Evolutionary conservation across 2,797 vertebrate species (phyloP).

Genomic region (Eidolon dupreanum): DNA sequence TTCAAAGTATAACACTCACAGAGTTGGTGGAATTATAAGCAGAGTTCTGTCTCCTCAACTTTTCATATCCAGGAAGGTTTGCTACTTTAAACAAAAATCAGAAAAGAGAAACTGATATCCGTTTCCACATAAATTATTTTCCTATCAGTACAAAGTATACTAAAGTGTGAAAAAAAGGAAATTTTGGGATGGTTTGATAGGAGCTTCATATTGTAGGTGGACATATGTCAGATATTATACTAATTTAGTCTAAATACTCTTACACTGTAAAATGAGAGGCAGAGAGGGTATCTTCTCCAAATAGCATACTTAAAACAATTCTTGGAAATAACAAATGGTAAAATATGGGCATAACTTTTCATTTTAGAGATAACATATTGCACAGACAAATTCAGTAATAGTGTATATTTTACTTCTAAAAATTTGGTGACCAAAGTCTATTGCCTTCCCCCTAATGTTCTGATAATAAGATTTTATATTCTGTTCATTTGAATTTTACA

Average conservation of each 20-base stretch:
- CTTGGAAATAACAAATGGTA: not conserved
- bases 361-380: not conserved
- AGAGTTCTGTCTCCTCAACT: not conserved
- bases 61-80: not conserved
- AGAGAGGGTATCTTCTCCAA: not conserved
- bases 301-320: not conserved
- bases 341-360: not conserved
- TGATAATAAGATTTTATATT: not conserved
- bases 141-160: not conserved
- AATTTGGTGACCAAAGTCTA: not conserved
- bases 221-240: not conserved
- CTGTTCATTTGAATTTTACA: not conserved
- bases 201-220: not conserved
- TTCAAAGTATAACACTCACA: not conserved
- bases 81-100: conserved; percentile 15
- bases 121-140: conserved; percentile 8
- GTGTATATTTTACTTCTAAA: not conserved
- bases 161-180: not conserved
- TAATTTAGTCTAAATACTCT: not conserved
- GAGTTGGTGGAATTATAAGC: not conserved
- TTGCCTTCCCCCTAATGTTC: not conserved
- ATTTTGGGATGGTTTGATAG: conserved; percentile 2
- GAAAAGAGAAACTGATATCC: not conserved
- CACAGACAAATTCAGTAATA: not conserved
- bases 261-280: not conserved